These are phyloP conservation scores for Murina feae DNA, from an alignment of 2,113 vertebrate species.

Conservation along the genomic window DNA sequence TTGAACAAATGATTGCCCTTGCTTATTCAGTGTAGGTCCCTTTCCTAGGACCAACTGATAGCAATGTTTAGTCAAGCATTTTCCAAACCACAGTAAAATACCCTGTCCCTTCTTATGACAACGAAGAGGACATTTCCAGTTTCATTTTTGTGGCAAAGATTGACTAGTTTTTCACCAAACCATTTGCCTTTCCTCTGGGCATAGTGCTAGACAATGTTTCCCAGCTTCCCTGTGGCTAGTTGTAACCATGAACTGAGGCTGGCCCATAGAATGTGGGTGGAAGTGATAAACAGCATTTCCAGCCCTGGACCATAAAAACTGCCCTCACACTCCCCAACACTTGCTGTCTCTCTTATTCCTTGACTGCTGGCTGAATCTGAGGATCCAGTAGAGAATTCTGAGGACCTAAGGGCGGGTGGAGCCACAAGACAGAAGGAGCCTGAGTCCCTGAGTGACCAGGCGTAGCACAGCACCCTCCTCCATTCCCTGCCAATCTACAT, in stretches of 20 bases:
- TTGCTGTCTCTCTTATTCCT: not conserved
- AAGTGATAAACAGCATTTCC: not conserved
- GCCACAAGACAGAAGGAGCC: not conserved
- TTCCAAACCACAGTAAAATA: conserved; percentile 38
- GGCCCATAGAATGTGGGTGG: not conserved
- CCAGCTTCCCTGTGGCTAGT: not conserved
- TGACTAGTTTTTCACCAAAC: conserved; percentile 15
- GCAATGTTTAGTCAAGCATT: conserved; percentile 26
- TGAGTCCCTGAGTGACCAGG: not conserved
- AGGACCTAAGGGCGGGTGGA: not conserved
- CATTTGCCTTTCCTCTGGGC: not conserved
- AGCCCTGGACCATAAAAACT: not conserved
- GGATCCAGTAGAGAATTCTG: not conserved
- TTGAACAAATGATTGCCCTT: not conserved
- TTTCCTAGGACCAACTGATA: not conserved
- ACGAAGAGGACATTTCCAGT: conserved; percentile 1
- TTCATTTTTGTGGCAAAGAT: not conserved
- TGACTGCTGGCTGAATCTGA: not conserved
- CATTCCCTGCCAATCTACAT: not conserved
- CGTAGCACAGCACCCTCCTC: not conserved
- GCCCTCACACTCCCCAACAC: not conserved
- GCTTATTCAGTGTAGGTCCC: not conserved
- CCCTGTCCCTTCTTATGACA: not conserved
- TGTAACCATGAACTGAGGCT: not conserved
- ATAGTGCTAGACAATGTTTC: not conserved